These are phyloP conservation scores for Dasypolia templi DNA, from an alignment of 2,888 invertebrate genomes.

Conservation along the genomic window DNA sequence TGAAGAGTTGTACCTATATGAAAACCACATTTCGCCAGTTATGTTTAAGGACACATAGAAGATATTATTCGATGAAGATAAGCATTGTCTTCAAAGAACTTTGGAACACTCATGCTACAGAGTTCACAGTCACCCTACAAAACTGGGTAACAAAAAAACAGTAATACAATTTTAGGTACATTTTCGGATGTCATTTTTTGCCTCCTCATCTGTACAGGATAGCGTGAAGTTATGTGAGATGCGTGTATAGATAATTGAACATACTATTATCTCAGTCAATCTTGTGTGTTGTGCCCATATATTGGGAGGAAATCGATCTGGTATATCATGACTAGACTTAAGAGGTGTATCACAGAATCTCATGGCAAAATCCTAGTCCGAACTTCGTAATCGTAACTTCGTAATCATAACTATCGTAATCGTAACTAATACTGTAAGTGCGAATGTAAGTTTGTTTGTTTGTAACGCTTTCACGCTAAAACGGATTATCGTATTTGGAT, in stretches of 20 bases:
- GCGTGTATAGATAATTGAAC: slow-evolving; percentile 53
- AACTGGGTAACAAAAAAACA: slow-evolving; percentile 74
- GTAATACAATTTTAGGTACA: slow-evolving; percentile 75
- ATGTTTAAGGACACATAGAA: too few relatives aligned
- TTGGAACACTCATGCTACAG: not conserved
- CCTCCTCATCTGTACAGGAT: slow-evolving; percentile 67
- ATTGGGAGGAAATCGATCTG: slow-evolving; percentile 21
- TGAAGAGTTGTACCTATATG: too few relatives aligned
- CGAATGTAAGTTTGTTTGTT: too few relatives aligned
- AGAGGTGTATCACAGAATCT: not conserved
- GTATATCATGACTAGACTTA: not conserved
- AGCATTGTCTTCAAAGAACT: not conserved
- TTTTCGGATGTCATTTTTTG: slow-evolving; percentile 77
- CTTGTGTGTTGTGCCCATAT: slow-evolving; percentile 4
- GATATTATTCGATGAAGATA: too few relatives aligned
- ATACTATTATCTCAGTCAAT: slow-evolving; percentile 39
- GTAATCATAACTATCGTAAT: too few relatives aligned
- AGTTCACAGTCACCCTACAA: slow-evolving; percentile 66
- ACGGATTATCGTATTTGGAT: too few relatives aligned
- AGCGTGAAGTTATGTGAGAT: slow-evolving; percentile 61
- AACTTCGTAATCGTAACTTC: too few relatives aligned
- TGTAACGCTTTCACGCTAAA: too few relatives aligned
- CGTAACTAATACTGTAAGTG: too few relatives aligned
- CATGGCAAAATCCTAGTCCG: too few relatives aligned
- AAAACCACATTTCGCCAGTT: too few relatives aligned